These are phyloP conservation scores for Coptodon bakossiorum DNA, from an alignment of 2,113 vertebrate species.

Conservation along the genomic window DNA sequence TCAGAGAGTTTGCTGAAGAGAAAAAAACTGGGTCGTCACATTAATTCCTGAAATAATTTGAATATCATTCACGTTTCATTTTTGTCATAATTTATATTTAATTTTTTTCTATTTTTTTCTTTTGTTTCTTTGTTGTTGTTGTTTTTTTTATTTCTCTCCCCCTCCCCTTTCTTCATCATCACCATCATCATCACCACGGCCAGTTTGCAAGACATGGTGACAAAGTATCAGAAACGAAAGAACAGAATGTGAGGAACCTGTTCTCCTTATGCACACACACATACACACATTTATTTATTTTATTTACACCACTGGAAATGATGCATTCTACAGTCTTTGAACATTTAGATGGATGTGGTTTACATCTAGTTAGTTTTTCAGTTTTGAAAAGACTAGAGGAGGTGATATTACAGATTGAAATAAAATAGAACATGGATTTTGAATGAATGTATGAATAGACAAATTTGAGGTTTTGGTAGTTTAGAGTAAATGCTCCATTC, in stretches of 20 bases:
- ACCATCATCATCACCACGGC: conserved; percentile 53
- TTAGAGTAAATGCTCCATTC: neutral
- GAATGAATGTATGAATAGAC: neutral
- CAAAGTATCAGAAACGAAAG: conserved; percentile 98
- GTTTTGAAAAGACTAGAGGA: neutral
- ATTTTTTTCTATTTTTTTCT: neutral
- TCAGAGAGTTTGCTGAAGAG: neutral
- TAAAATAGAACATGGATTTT: neutral
- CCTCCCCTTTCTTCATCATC: neutral
- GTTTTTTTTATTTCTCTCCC: neutral
- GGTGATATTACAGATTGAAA: neutral
- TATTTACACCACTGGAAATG: conserved; percentile 40
- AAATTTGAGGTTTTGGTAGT: neutral
- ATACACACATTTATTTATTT: neutral
- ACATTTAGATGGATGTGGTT: neutral
- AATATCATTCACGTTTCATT: neutral
- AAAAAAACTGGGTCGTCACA: neutral
- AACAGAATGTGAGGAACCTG: conserved; percentile 89
- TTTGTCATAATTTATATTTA: neutral
- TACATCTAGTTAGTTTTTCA: neutral
- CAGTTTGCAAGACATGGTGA: conserved; percentile 99
- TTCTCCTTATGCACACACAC: neutral
- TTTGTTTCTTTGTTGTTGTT: neutral
- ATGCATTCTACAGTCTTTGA: conserved; percentile 48
- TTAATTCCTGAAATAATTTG: neutral